phyloP scores from a whole-genome alignment of 2,888 invertebrate genomes.

The Ametastegia equiseti region DNA sequence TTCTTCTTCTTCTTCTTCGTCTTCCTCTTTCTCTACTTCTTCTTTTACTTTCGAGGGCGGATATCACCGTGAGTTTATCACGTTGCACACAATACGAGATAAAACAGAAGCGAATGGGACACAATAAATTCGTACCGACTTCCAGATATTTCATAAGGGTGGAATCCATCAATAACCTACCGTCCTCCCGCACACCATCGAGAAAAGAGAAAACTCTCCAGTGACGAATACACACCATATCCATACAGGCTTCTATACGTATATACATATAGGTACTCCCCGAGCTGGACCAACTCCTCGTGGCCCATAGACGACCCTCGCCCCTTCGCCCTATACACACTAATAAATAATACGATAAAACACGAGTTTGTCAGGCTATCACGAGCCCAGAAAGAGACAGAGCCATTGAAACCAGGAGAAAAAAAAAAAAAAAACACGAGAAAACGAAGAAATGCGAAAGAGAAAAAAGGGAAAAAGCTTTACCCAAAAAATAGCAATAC shows the following conservation, averaged over 20 bases:
- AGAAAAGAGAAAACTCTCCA: background rate
- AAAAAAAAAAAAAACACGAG: background rate
- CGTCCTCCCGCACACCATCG: background rate
- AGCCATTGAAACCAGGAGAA: background rate
- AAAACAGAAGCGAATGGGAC: constrained; percentile 72
- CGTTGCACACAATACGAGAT: constrained; percentile 72
- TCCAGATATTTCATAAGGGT: constrained; percentile 75
- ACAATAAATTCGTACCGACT: constrained; percentile 74
- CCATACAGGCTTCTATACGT: no score
- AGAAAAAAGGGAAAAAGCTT: background rate
- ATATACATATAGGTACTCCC: background rate
- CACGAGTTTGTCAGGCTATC: constrained; percentile 74
- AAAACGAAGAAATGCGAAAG: background rate
- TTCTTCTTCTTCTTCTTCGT: background rate
- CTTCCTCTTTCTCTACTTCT: background rate
- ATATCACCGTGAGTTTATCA: constrained; percentile 74
- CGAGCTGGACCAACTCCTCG: background rate
- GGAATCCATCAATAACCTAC: constrained; percentile 74
- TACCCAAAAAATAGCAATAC: background rate
- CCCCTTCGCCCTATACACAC: constrained; percentile 59
- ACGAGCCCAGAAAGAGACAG: constrained; percentile 56
- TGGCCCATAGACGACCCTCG: constrained; percentile 53
- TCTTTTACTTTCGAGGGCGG: constrained; percentile 25
- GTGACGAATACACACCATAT: no score
- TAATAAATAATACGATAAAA: constrained; percentile 76